Evolutionary conservation across 2,113 vertebrate genomes (phyloP).

Genomic region (Festucalex cinctus): DNA sequence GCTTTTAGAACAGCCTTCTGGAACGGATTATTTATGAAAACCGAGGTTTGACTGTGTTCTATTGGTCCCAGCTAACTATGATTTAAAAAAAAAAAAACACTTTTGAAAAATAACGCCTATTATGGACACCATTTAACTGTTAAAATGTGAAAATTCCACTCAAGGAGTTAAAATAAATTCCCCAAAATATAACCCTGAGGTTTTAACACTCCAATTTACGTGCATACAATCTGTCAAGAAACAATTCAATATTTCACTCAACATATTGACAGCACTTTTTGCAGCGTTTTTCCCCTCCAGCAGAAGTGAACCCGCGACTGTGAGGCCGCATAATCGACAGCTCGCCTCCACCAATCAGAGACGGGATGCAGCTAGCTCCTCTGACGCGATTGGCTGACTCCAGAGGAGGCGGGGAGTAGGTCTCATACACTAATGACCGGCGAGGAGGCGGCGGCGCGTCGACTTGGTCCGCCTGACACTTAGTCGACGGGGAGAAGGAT

Average conservation of each 20-base stretch:
- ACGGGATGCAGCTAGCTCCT: slow-evolving; percentile 71
- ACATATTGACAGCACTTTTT: slow-evolving; percentile 32
- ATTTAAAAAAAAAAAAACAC: too few relatives aligned
- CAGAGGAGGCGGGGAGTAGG: slow-evolving; percentile 73
- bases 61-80: too few relatives aligned
- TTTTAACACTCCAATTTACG: too few relatives aligned
- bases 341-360: slow-evolving; percentile 74
- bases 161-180: too few relatives aligned
- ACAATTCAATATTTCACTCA: neutral
- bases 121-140: too few relatives aligned
- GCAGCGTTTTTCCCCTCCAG: slow-evolving; percentile 54
- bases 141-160: too few relatives aligned
- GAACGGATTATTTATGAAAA: too few relatives aligned
- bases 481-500: slow-evolving; percentile 69
- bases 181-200: too few relatives aligned
- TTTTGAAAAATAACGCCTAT: too few relatives aligned
- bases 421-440: slow-evolving; percentile 82
- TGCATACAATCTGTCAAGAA: neutral
- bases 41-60: too few relatives aligned
- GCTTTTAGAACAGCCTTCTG: too few relatives aligned
- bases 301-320: slow-evolving; percentile 37
- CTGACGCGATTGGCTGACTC: slow-evolving; percentile 75
- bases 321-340: slow-evolving; percentile 51
- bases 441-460: slow-evolving; percentile 83
- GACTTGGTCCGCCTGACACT: slow-evolving; percentile 76